Percentiles rank a stretch among this genome's conserved stretches.
These are phyloP conservation scores for Sylvicola cinctus DNA, from an alignment of 2,888 invertebrate genomes.

Conservation along the genomic window DNA sequence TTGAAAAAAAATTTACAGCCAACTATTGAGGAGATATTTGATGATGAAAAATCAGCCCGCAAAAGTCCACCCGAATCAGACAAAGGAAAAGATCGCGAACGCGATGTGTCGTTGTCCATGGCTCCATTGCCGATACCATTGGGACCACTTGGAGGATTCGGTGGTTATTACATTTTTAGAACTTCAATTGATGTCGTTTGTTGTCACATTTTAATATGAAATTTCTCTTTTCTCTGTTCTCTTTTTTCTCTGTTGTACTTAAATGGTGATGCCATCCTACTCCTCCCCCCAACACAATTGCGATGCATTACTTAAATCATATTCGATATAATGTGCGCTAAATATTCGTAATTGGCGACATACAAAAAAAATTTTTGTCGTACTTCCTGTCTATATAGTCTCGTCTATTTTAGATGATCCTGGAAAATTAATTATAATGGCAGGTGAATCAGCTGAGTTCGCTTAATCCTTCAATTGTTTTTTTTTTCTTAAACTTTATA, in stretches of 20 bases:
- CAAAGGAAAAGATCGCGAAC: conserved; percentile 38
- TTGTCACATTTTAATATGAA: conserved; percentile 7
- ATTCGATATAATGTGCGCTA: too few species aligned
- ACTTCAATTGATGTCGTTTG: conserved; percentile 15
- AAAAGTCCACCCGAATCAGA: conserved; percentile 53
- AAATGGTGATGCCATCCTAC: neutral
- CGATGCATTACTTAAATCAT: neutral
- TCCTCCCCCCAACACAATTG: neutral
- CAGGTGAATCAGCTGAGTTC: conserved; percentile 18
- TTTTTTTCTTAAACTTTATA: too few species aligned
- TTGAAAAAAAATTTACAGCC: conserved; percentile 22
- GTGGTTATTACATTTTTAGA: conserved; percentile 22
- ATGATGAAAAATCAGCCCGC: conserved; percentile 37
- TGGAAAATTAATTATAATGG: conserved; percentile 28
- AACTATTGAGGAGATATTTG: conserved; percentile 44
- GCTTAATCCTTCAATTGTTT: too few species aligned
- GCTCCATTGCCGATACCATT: conserved; percentile 25
- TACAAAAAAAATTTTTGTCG: neutral
- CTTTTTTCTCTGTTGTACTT: conserved; percentile 9
- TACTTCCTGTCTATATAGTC: too few species aligned
- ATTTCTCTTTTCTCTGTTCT: conserved; percentile 11
- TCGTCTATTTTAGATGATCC: conserved; percentile 21
- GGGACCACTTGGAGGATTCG: conserved; percentile 25
- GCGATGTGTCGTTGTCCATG: conserved; percentile 30
- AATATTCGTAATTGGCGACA: too few species aligned